Conservation (phyloP, 1,140 invertebrate genomes). For the Zaprionus gabonicus region DNA sequence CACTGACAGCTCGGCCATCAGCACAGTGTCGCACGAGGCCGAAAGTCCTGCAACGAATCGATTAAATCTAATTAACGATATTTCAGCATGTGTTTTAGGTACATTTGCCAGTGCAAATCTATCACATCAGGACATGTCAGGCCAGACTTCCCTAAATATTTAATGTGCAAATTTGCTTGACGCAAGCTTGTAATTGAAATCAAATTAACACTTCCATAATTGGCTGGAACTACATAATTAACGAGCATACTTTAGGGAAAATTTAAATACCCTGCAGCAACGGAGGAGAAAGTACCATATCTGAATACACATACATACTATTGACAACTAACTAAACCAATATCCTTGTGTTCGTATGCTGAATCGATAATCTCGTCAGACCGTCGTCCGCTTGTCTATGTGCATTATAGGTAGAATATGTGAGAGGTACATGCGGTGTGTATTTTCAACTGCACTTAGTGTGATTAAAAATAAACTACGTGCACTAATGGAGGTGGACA, state of each 20-base stretch:
- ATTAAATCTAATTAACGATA: not conserved
- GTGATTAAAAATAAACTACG: constrained; percentile 2
- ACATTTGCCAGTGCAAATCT: not conserved
- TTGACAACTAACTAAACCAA: not conserved
- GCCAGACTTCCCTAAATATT: constrained; percentile 1
- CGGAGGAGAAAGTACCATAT: not conserved
- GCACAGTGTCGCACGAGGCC: constrained; percentile 84
- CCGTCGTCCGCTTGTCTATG: constrained; percentile 3
- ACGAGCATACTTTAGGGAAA: not conserved
- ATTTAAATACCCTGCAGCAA: not conserved
- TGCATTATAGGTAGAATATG: not conserved
- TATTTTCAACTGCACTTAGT: not conserved
- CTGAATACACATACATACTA: not conserved
- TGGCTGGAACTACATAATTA: constrained; percentile 2
- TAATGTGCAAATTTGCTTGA: not conserved
- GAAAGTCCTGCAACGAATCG: constrained; percentile 83
- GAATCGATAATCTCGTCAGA: not conserved
- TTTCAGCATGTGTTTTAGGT: not conserved
- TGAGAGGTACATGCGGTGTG: not conserved
- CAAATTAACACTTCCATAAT: not conserved
- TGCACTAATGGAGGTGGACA: not conserved
- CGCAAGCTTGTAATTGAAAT: constrained; percentile 3
- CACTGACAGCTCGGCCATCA: constrained; percentile 79
- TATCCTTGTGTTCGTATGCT: not conserved
- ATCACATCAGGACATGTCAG: not conserved